Conservation (phyloP, 2,797 vertebrate genomes). For the Spinus olivaceus region DNA sequence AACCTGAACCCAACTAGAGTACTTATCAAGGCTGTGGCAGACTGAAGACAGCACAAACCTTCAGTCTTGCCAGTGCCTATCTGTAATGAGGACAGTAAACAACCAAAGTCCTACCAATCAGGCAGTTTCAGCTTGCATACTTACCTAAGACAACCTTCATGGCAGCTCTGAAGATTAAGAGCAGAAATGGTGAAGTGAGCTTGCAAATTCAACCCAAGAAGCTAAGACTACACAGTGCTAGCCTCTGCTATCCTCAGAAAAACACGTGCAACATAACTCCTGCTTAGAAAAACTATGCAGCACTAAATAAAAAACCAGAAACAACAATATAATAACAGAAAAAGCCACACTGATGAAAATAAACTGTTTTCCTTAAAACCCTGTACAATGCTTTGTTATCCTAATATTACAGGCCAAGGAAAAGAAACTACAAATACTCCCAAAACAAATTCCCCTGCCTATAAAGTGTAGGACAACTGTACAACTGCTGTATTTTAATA, state of each 20-base stretch:
- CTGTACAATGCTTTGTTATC: not conserved
- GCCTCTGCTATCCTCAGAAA: not conserved
- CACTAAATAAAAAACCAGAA: not conserved
- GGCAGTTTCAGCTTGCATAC: constrained; percentile 9
- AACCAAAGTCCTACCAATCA: not conserved
- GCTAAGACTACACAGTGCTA: not conserved
- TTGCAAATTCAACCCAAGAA: constrained; percentile 1
- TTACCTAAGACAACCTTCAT: constrained; percentile 30
- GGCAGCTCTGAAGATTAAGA: constrained; percentile 61
- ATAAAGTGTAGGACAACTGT: not conserved
- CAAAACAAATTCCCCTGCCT: not conserved
- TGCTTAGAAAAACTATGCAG: not conserved
- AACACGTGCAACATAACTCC: not conserved
- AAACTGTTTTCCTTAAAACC: not conserved
- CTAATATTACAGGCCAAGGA: not conserved
- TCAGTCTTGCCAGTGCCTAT: not conserved
- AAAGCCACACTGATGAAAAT: not conserved
- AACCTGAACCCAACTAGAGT: not conserved
- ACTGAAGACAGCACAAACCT: not conserved
- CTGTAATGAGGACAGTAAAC: not conserved
- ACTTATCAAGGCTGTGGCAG: not conserved
- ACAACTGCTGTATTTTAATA: not conserved
- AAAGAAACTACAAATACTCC: not conserved
- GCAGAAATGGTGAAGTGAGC: constrained; percentile 43
- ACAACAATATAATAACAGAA: not conserved